phyloP scores from a whole-genome alignment of 2,888 invertebrate genomes.

The Uropetala carovei region DNA sequence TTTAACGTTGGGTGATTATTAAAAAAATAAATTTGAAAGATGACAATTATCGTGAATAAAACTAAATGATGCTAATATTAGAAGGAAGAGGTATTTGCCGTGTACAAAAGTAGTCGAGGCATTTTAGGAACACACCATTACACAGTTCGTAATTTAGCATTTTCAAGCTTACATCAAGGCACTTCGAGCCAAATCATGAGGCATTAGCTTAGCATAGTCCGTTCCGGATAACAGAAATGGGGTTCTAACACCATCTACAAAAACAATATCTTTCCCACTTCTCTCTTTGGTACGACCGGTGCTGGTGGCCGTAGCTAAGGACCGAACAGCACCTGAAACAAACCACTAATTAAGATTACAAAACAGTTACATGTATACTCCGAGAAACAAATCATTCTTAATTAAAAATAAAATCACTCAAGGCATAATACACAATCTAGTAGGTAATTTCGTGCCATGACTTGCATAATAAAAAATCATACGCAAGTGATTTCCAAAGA shows the following conservation, averaged over 20 bases:
- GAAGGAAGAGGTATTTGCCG: background rate
- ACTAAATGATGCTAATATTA: too few relatives aligned
- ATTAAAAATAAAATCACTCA: background rate
- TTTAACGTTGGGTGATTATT: too few relatives aligned
- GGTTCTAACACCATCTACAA: conserved; percentile 97
- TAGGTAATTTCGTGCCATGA: background rate
- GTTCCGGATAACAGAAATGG: conserved; percentile 97
- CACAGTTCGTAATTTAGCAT: background rate
- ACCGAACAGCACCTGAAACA: background rate
- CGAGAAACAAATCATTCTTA: background rate
- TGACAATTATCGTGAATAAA: too few relatives aligned
- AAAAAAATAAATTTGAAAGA: too few relatives aligned
- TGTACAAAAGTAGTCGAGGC: background rate
- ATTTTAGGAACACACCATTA: background rate
- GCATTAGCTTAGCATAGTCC: conserved; percentile 94
- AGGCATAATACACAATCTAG: background rate
- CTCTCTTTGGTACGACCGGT: conserved; percentile 74
- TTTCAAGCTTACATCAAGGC: conserved; percentile 85
- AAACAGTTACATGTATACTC: background rate
- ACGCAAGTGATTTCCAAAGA: too few relatives aligned
- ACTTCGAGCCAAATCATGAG: conserved; percentile 95
- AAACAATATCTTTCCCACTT: conserved; percentile 90
- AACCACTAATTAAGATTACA: background rate
- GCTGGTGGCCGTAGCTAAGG: background rate
- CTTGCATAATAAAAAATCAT: background rate